Base-by-base conservation (phyloP, 2,888 invertebrate genomes). In the Oxyteleia sp. region DNA sequence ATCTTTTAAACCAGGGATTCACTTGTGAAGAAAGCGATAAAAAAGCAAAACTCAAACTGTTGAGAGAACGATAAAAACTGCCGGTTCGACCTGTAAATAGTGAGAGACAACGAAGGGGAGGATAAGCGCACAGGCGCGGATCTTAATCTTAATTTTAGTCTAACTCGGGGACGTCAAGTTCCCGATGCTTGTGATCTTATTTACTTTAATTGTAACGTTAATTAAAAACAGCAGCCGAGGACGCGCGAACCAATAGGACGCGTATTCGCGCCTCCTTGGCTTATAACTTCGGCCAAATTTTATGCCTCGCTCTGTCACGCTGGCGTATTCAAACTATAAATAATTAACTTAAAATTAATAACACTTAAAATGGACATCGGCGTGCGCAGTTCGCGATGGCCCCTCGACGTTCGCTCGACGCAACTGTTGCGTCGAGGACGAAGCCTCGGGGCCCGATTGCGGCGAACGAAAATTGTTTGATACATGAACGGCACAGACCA, bases 151-250 rank as follows among this genome's bases (percentile, higher is more conserved):
- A 90, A 86, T 89, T 89, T 89, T 89, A 88, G 90, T 91, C 89
- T 91, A 91, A 91, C 89, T 88, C 88, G 88, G 90, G 81, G 88
- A 84, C 87, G 81, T 84, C 85, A 86, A 83, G 84, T 87, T 85
- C 90, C 89, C 89, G 90, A 92, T 88, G 92, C 92, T 93, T 93
- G 92, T 93, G 92, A 93, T 93, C 89, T 92, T 93, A 91, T 88
- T 91, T 92, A 92, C 89, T 89, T 87, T 88, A 86, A 75, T 87
- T 86, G 88, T 84, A 87, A 85, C 72, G 72, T 88, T 72, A 86
- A 84, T 84, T 75, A 68, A 76, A 61, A 4, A 15, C 23, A 10
- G 32, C 61, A 80, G 85, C 88, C 87, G 89, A 88, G 91, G 89
- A 91, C 86, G 91, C 91, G 88, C 89, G 92, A 88, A 88, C 87